These are phyloP conservation scores for Scopus umbretta DNA, from an alignment of 2,113 vertebrate species.

Conservation along the genomic window DNA sequence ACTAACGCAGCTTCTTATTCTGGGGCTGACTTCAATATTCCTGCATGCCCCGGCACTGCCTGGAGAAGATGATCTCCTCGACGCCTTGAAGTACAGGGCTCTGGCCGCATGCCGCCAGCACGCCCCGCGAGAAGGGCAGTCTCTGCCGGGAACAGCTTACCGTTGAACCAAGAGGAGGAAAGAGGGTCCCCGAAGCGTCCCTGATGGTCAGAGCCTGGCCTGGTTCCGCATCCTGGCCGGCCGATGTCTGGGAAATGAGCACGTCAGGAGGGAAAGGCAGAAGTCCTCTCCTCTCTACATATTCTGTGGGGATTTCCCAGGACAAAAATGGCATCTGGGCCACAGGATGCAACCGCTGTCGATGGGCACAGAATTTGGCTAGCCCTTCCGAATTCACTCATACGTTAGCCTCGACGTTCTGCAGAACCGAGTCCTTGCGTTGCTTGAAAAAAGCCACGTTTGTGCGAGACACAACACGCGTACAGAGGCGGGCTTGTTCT, in stretches of 20 bases:
- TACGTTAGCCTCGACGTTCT: background rate
- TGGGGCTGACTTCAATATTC: background rate
- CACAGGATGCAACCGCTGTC: accelerated
- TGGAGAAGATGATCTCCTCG: background rate
- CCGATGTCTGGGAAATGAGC: background rate
- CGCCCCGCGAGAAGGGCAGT: background rate
- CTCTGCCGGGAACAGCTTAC: background rate
- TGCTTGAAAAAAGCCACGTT: background rate
- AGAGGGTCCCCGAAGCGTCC: accelerated
- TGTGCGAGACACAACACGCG: too few species aligned
- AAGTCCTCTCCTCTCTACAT: accelerated
- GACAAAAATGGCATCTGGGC: background rate
- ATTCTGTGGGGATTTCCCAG: background rate
- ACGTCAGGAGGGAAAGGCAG: background rate
- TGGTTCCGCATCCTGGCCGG: background rate
- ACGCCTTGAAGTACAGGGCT: background rate
- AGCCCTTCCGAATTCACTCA: background rate
- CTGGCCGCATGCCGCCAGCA: accelerated
- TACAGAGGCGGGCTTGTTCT: too few species aligned
- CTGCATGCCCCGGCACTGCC: background rate
- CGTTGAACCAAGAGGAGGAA: background rate
- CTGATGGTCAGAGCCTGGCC: background rate
- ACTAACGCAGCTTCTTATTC: background rate
- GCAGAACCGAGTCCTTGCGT: background rate
- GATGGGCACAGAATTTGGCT: background rate